phyloP scores from a whole-genome alignment of 2,888 invertebrate species.

The Tenthredo distinguenda region DNA sequence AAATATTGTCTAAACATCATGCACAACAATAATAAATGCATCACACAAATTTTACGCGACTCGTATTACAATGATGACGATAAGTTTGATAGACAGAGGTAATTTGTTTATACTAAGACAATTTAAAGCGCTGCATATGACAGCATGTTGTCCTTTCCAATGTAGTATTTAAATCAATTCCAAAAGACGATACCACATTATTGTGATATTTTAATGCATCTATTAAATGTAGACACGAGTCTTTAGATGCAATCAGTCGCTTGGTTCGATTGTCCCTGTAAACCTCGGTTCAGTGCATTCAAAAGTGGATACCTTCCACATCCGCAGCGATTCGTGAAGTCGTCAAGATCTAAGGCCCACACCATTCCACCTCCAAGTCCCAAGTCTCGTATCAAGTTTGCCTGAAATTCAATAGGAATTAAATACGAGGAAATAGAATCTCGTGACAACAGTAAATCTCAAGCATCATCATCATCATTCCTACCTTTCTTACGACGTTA shows the following conservation, averaged over 20 bases:
- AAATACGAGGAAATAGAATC: neutral
- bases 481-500: conserved; percentile 63
- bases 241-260: conserved; percentile 78
- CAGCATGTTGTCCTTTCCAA: neutral
- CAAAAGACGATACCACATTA: neutral
- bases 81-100: conserved; percentile 19
- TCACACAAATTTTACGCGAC: neutral
- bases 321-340: conserved; percentile 85
- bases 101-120: neutral
- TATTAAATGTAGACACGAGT: neutral
- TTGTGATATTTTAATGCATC: conserved; percentile 1
- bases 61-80: neutral
- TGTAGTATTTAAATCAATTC: neutral
- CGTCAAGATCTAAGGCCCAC: conserved; percentile 90
- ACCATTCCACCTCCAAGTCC: conserved; percentile 87
- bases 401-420: conserved; percentile 71
- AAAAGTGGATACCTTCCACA: conserved; percentile 86
- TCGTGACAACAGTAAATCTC: neutral
- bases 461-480: neutral
- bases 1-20: conserved; percentile 17
- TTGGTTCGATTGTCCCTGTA: conserved; percentile 78
- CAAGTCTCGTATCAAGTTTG: conserved; percentile 81
- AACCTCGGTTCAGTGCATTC: conserved; percentile 82
- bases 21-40: conserved; percentile 15
- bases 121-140: neutral